Conservation (phyloP, 2,888 invertebrate species). For the Celastrina argiolus region DNA sequence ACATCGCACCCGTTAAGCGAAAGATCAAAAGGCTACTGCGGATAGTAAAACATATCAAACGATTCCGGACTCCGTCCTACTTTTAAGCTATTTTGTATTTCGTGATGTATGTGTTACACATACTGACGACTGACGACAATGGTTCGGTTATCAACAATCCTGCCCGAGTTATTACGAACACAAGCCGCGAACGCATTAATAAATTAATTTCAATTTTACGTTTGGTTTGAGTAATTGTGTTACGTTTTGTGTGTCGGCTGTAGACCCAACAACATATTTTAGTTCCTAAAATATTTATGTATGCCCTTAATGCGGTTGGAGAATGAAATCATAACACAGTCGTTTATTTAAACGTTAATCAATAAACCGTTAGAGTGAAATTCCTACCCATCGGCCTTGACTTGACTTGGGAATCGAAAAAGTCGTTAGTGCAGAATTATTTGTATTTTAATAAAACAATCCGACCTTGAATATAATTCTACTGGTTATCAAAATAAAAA, state of each 20-base stretch:
- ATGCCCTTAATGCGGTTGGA: too few species aligned
- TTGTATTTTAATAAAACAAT: background rate
- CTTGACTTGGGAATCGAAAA: too few species aligned
- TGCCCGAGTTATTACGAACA: background rate
- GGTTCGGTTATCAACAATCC: background rate
- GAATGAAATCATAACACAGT: too few species aligned
- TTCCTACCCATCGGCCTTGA: too few species aligned
- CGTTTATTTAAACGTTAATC: too few species aligned
- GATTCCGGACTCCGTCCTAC: slow-evolving; percentile 24
- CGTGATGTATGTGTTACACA: background rate
- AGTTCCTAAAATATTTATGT: too few species aligned
- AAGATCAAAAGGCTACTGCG: slow-evolving; percentile 28
- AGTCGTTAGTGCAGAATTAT: background rate
- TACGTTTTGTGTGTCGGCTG: background rate
- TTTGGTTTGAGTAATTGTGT: background rate
- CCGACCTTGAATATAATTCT: background rate
- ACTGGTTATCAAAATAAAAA: background rate
- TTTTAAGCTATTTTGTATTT: slow-evolving; percentile 15
- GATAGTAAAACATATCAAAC: slow-evolving; percentile 31
- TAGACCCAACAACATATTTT: too few species aligned
- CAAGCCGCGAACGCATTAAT: background rate
- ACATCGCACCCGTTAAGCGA: slow-evolving; percentile 4
- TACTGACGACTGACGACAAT: slow-evolving; percentile 6
- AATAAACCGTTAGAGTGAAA: too few species aligned
- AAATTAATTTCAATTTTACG: background rate